phyloP scores from a whole-genome alignment of 2,113 vertebrate species.

The Antennarius striatus region DNA sequence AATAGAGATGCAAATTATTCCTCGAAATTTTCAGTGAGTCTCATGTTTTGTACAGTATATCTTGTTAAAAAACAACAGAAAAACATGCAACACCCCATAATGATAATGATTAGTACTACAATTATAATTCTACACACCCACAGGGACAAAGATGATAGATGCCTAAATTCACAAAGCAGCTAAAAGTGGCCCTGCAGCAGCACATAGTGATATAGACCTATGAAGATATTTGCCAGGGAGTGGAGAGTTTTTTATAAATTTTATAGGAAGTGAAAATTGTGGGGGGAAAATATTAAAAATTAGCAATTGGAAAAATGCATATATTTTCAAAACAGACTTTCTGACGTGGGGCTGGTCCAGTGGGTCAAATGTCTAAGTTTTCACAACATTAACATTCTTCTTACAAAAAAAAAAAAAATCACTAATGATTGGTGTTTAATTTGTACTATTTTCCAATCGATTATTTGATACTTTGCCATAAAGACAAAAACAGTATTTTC shows the following conservation, averaged over 20 bases:
- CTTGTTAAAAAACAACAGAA: slow-evolving; percentile 12
- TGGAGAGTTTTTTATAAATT: background rate
- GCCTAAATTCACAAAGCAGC: slow-evolving; percentile 30
- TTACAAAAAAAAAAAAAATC: too few relatives aligned
- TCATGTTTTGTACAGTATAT: slow-evolving; percentile 28
- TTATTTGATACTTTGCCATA: too few relatives aligned
- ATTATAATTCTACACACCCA: slow-evolving; percentile 29
- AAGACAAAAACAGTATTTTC: too few relatives aligned
- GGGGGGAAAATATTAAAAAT: too few relatives aligned
- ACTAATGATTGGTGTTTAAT: too few relatives aligned
- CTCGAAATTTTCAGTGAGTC: slow-evolving; percentile 18
- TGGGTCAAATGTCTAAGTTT: too few relatives aligned
- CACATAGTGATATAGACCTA: slow-evolving; percentile 33
- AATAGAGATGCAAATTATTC: slow-evolving; percentile 37
- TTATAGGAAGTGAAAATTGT: too few relatives aligned
- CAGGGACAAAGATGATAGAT: slow-evolving; percentile 26
- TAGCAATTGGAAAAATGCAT: too few relatives aligned
- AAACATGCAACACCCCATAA: slow-evolving; percentile 23
- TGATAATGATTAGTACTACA: slow-evolving; percentile 28
- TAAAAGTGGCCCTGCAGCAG: slow-evolving; percentile 18
- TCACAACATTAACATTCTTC: too few relatives aligned
- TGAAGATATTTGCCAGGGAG: slow-evolving; percentile 13
- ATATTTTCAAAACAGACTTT: too few relatives aligned
- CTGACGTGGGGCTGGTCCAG: too few relatives aligned
- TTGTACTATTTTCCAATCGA: too few relatives aligned